phyloP scores from a whole-genome alignment of 2,113 vertebrate genomes.

The Platanista minor region DNA sequence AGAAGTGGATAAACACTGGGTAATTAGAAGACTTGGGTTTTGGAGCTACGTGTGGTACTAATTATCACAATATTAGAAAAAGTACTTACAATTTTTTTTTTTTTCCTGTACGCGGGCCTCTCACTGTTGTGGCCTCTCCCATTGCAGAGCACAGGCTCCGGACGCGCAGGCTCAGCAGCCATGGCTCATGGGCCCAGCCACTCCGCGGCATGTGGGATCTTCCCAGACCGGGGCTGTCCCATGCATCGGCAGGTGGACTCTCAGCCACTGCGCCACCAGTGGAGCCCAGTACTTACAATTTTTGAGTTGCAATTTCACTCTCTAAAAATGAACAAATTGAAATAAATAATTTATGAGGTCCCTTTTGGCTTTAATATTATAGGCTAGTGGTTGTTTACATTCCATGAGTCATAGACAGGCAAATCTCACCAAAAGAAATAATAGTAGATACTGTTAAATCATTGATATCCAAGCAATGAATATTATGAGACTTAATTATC shows the following conservation, averaged over 20 bases:
- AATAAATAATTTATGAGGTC: neutral
- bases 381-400: neutral
- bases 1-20: neutral
- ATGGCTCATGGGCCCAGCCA: too few species aligned
- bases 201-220: too few species aligned
- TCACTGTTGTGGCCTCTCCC: too few species aligned
- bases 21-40: neutral
- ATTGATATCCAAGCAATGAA: neutral
- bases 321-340: neutral
- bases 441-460: neutral
- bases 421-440: neutral
- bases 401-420: neutral
- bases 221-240: too few species aligned
- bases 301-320: neutral
- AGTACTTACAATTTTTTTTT: neutral
- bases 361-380: neutral
- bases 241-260: too few species aligned
- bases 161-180: too few species aligned
- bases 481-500: neutral
- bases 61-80: neutral
- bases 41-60: neutral
- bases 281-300: neutral
- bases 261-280: too few species aligned
- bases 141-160: too few species aligned
- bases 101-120: too few species aligned